Conservation (phyloP, 2,888 invertebrate species). For the Trissonchulus sp. region DNA sequence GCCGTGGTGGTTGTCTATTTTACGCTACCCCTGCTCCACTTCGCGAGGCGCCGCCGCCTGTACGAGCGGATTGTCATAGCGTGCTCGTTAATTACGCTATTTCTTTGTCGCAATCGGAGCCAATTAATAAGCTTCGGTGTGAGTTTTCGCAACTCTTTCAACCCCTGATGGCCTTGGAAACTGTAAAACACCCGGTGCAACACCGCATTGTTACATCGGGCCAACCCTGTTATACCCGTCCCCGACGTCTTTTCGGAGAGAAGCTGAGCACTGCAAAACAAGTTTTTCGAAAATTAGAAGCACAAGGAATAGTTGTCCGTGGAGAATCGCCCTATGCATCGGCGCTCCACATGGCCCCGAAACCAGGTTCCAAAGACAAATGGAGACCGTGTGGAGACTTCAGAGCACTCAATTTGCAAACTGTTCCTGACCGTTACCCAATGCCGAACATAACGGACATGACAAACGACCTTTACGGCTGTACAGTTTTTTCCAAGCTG, state of each 20-base stretch:
- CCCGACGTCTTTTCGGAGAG: neutral
- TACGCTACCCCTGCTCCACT: too few species aligned
- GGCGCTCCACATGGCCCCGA: neutral
- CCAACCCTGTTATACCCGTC: neutral
- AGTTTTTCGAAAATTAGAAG: neutral
- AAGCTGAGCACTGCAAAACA: constrained; percentile 4
- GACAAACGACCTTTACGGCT: constrained; percentile 1
- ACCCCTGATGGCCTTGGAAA: too few species aligned
- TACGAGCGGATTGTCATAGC: too few species aligned
- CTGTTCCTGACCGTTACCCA: neutral
- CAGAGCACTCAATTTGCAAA: constrained; percentile 9
- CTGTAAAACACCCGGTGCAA: neutral
- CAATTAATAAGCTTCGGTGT: too few species aligned
- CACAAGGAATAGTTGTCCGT: neutral
- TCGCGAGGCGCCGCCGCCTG: too few species aligned
- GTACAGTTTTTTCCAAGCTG: constrained; percentile 32
- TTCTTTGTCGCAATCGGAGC: too few species aligned
- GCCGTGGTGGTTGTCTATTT: neutral
- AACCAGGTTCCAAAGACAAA: too few species aligned
- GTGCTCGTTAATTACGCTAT: too few species aligned
- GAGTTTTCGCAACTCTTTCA: too few species aligned
- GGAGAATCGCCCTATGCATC: neutral
- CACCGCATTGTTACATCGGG: too few species aligned
- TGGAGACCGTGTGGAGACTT: too few species aligned
- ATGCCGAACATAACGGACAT: neutral